These are phyloP conservation scores for Hemibagrus wyckioides DNA, from an alignment of 2,113 vertebrate species.

Conservation along the genomic window DNA sequence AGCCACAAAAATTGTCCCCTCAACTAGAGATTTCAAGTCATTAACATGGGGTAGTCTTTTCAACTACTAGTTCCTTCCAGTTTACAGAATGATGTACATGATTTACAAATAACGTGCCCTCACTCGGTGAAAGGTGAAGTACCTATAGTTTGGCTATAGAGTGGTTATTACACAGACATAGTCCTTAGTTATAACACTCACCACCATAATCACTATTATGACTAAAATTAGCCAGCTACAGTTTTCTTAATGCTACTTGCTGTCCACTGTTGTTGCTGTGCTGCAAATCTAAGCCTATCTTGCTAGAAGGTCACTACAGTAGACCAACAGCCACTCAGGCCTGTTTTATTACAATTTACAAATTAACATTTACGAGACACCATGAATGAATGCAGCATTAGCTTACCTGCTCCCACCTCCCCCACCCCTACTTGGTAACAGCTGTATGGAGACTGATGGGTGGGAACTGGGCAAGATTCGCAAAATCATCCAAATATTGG, in stretches of 20 bases:
- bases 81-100: not conserved
- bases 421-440: not conserved
- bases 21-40: not conserved
- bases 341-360: not conserved
- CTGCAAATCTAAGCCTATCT: not conserved
- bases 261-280: not conserved
- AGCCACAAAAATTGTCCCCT: not conserved
- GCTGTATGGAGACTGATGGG: not conserved
- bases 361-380: not conserved
- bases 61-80: not conserved
- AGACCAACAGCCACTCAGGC: not conserved
- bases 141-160: not conserved
- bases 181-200: not conserved
- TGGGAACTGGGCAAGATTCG: not conserved
- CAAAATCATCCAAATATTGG: not conserved
- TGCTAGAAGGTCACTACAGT: not conserved
- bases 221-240: not conserved
- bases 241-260: not conserved
- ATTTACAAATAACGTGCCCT: not conserved
- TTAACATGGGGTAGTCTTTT: not conserved
- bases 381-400: not conserved
- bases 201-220: not conserved
- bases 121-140: not conserved
- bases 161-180: not conserved
- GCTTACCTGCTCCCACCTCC: not conserved